Evolutionary conservation across 1,140 invertebrate genomes (phyloP).

Genomic region (Calliphora vicina): DNA sequence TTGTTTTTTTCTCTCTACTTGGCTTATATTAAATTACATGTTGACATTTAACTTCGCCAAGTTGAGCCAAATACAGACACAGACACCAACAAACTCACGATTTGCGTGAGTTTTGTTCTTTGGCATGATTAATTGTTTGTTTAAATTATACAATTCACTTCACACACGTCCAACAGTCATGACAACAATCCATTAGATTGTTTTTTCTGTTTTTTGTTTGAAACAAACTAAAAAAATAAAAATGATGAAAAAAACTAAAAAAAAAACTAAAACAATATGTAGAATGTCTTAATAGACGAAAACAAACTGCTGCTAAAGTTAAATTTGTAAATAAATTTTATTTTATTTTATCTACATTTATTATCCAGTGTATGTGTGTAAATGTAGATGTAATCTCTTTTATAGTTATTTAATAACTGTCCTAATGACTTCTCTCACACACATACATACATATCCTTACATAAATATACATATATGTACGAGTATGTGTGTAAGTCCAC

Average conservation of each 20-base stretch:
- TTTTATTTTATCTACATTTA: not conserved
- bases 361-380: not conserved
- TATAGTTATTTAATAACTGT: conserved; percentile 14
- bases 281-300: not conserved
- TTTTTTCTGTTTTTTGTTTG: not conserved
- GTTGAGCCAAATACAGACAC: no score
- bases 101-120: no score
- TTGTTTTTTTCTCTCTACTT: no score
- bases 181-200: not conserved
- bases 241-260: no score
- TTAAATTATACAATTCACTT: not conserved
- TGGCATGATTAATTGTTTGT: not conserved
- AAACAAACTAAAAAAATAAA: no score
- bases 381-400: conserved; percentile 3
- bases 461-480: not conserved
- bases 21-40: no score
- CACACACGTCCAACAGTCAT: not conserved
- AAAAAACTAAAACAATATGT: not conserved
- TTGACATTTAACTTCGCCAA: no score
- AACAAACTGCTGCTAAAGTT: not conserved
- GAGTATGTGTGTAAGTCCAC: not conserved
- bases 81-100: no score
- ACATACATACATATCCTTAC: not conserved
- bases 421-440: not conserved
- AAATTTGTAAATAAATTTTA: not conserved